Conservation (phyloP, 2,888 invertebrate species). For the Idaea dimidiata region DNA sequence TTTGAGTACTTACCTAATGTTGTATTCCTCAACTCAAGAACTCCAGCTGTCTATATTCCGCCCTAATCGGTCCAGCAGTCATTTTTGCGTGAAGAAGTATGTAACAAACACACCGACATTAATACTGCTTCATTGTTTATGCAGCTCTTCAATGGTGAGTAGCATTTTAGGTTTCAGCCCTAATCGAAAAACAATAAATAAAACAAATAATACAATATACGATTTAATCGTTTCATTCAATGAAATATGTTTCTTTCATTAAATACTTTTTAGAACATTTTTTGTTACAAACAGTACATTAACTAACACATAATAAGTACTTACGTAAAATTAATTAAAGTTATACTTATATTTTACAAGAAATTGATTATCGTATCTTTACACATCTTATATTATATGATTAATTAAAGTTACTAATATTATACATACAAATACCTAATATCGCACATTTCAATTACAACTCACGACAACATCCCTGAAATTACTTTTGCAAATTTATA, state of each 20-base stretch:
- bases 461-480: not conserved
- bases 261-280: not conserved
- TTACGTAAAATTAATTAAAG: not conserved
- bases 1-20: too few relatives aligned
- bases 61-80: too few relatives aligned
- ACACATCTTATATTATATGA: not conserved
- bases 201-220: not conserved
- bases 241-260: not conserved
- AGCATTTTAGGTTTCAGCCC: too few relatives aligned
- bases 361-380: not conserved
- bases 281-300: not conserved
- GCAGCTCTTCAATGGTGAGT: too few relatives aligned
- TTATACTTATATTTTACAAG: not conserved
- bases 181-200: too few relatives aligned
- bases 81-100: too few relatives aligned
- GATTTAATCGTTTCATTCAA: not conserved
- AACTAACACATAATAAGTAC: not conserved
- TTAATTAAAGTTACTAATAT: not conserved
- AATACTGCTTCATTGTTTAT: too few relatives aligned
- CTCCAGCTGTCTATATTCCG: too few relatives aligned
- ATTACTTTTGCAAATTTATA: not conserved
- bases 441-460: not conserved
- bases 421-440: too few relatives aligned
- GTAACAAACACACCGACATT: too few relatives aligned
- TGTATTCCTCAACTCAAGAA: too few relatives aligned